A percentile compares a stretch with the other conserved stretches of the same genome.
These are phyloP conservation scores for Agelastica alni DNA, from an alignment of 2,888 invertebrate genomes.

Conservation along the genomic window DNA sequence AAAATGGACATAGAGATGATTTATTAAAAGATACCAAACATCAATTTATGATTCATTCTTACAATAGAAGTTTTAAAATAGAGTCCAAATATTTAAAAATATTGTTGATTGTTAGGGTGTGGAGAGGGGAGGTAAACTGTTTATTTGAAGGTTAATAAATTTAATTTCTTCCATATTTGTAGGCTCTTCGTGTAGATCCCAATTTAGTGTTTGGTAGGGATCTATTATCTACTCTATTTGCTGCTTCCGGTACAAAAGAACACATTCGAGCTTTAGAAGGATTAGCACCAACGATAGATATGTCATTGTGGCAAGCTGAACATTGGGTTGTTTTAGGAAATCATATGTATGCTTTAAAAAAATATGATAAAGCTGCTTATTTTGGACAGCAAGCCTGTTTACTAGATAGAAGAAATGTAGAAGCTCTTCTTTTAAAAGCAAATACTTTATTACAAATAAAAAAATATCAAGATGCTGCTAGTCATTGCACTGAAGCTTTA, in stretches of 20 bases:
- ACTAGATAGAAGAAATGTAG: constrained; percentile 63
- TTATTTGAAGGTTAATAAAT: no score
- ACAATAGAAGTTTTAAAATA: no score
- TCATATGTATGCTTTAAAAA: constrained; percentile 66
- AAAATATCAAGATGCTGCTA: constrained; percentile 67
- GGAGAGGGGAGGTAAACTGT: no score
- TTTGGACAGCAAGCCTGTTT: constrained; percentile 74
- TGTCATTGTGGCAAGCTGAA: constrained; percentile 58
- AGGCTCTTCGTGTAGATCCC: constrained; percentile 49
- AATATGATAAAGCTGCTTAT: constrained; percentile 70
- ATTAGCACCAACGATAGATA: constrained; percentile 44
- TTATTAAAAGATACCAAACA: no score
- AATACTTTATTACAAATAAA: constrained; percentile 67
- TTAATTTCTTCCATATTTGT: no score
- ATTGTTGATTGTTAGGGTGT: no score
- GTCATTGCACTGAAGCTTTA: constrained; percentile 70
- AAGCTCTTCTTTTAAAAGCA: constrained; percentile 76
- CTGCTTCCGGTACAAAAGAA: constrained; percentile 48
- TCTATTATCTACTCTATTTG: constrained; percentile 47
- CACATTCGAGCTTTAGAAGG: constrained; percentile 48
- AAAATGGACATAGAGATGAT: no score
- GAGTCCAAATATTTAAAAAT: no score
- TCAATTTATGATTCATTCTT: no score
- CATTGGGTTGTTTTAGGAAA: constrained; percentile 80
- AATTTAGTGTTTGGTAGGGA: constrained; percentile 46